phyloP scores from a whole-genome alignment of 2,888 invertebrate genomes.

The Pyrgus malvae region DNA sequence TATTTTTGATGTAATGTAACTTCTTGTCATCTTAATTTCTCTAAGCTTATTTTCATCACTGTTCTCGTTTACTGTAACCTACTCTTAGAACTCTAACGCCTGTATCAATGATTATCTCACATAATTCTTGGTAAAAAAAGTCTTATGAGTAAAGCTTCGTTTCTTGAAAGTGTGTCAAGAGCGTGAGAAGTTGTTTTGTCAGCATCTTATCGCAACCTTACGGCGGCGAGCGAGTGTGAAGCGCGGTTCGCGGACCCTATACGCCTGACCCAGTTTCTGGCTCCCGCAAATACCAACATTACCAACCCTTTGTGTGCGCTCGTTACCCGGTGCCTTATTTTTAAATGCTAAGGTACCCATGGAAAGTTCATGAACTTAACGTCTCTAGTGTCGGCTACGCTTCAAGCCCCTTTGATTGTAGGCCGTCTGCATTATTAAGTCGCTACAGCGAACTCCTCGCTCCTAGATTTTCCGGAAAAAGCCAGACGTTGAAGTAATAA shows the following conservation, averaged over 20 bases:
- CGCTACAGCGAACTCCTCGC: conserved; percentile 20
- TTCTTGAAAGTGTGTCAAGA: conserved; percentile 8
- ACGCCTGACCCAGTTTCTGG: conserved; percentile 1
- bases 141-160: not conserved
- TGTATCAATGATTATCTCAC: too few relatives aligned
- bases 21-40: too few relatives aligned
- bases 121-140: too few relatives aligned
- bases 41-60: too few relatives aligned
- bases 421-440: conserved; percentile 29
- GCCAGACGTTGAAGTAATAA: conserved; percentile 53
- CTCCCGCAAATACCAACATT: not conserved
- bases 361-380: too few relatives aligned
- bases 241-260: not conserved
- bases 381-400: too few relatives aligned
- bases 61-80: too few relatives aligned
- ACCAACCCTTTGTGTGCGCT: conserved; percentile 16
- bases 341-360: too few relatives aligned
- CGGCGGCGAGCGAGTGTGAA: not conserved
- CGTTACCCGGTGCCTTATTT: not conserved
- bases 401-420: conserved; percentile 2
- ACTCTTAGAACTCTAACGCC: too few relatives aligned
- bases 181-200: conserved; percentile 16
- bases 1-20: too few relatives aligned
- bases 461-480: conserved; percentile 45
- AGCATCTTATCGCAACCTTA: not conserved